These are phyloP conservation scores for Momotus momota DNA, from an alignment of 2,797 vertebrate species.

Conservation along the genomic window DNA sequence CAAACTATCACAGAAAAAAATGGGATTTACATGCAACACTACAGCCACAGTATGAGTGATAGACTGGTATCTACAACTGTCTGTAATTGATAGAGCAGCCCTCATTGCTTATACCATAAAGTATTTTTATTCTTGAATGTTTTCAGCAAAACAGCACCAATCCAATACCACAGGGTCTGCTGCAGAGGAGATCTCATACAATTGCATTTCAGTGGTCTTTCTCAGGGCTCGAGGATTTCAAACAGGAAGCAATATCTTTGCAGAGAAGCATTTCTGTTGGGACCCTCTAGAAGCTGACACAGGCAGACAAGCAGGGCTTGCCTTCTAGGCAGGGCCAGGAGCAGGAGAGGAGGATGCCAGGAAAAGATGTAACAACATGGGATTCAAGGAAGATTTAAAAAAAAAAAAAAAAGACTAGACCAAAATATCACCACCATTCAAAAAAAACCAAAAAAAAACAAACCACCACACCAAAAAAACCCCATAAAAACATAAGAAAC, in stretches of 20 bases:
- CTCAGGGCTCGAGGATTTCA: background rate
- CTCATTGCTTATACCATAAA: background rate
- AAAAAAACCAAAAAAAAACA: background rate
- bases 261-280: background rate
- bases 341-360: background rate
- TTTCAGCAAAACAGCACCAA: background rate
- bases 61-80: background rate
- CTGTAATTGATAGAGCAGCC: background rate
- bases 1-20: background rate
- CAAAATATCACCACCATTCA: background rate
- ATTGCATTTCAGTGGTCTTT: background rate
- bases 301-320: background rate
- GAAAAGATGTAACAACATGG: background rate
- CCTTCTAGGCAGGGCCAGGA: background rate
- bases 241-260: background rate
- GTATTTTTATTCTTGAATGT: background rate
- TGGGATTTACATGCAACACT: background rate
- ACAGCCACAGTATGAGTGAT: background rate
- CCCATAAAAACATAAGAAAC: background rate
- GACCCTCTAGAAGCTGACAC: background rate
- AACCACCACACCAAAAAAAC: background rate
- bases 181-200: background rate
- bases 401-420: background rate
- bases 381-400: background rate
- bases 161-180: accelerated